Conservation (phyloP, 2,113 vertebrate genomes). For the Holacanthus passer region DNA sequence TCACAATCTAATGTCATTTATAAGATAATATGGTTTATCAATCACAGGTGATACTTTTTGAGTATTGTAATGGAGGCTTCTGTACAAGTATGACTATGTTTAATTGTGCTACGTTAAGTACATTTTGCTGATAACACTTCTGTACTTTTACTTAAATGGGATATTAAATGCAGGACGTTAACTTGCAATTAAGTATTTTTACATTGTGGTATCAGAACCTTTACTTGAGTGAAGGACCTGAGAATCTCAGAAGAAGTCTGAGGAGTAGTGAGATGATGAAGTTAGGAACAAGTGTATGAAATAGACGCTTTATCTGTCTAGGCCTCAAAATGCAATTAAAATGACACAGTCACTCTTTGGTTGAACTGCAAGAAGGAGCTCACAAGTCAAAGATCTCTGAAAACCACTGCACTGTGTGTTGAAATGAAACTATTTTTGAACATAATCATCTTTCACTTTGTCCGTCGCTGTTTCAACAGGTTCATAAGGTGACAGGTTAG, state of each 20-base stretch:
- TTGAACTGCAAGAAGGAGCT: background rate
- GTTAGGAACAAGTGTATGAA: background rate
- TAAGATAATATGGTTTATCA: background rate
- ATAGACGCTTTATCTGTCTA: background rate
- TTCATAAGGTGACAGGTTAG: constrained; percentile 31
- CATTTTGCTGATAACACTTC: too few relatives aligned
- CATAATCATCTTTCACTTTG: background rate
- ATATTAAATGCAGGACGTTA: background rate
- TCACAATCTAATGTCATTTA: too few relatives aligned
- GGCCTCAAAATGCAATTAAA: background rate
- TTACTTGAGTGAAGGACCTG: too few relatives aligned
- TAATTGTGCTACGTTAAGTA: too few relatives aligned
- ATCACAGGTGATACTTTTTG: too few relatives aligned
- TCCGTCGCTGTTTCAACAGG: constrained; percentile 24
- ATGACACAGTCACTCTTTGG: background rate
- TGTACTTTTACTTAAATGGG: too few relatives aligned
- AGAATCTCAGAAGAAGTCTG: too few relatives aligned
- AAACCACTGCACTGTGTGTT: background rate
- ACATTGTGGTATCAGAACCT: too few relatives aligned
- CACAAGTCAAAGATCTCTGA: background rate
- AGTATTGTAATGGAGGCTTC: too few relatives aligned
- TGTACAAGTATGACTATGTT: too few relatives aligned
- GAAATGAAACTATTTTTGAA: background rate
- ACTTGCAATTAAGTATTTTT: too few relatives aligned
- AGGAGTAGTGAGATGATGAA: background rate